A percentile compares a stretch with the other conserved stretches of the same genome.
These are phyloP conservation scores for Ricordea florida DNA, from an alignment of 92 coral and sea anemone genomes.

Conservation along the genomic window DNA sequence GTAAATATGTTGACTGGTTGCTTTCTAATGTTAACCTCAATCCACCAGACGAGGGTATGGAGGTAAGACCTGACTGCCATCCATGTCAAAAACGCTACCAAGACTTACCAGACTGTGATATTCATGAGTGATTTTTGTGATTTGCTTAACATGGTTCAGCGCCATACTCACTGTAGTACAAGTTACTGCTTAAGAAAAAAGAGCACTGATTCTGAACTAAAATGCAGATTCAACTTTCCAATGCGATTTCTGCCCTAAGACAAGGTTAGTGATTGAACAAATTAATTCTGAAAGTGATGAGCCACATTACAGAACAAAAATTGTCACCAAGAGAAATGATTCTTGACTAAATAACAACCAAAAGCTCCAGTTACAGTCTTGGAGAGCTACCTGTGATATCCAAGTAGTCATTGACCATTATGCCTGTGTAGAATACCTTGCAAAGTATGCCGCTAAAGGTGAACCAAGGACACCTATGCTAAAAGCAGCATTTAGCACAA, in stretches of 20 bases:
- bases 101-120: constrained; percentile 66
- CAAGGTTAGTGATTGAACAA: too few species aligned
- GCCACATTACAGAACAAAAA: constrained; percentile 66
- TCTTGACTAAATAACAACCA: constrained; percentile 68
- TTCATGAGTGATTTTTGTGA: constrained; percentile 66
- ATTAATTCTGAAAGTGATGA: constrained; percentile 60
- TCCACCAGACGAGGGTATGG: too few species aligned
- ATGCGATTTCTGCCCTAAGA: constrained; percentile 56
- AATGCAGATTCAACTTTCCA: constrained; percentile 82
- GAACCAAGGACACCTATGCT: constrained; percentile 72
- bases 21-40: constrained; percentile 73
- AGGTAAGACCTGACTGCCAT: constrained; percentile 53
- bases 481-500: constrained; percentile 66
- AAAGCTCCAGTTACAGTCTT: constrained; percentile 75
- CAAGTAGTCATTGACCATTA: too few species aligned
- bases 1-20: constrained; percentile 83
- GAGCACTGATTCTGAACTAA: constrained; percentile 54
- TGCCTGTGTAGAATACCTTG: too few species aligned
- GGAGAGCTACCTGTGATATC: constrained; percentile 84
- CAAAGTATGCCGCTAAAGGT: too few species aligned
- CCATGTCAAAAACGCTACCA: constrained; percentile 70
- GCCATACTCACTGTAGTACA: constrained; percentile 81
- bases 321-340: constrained; percentile 75
- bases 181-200: constrained; percentile 75
- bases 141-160: constrained; percentile 75